Conservation (phyloP, 2,113 vertebrate genomes). For the Callionymus lyra region DNA sequence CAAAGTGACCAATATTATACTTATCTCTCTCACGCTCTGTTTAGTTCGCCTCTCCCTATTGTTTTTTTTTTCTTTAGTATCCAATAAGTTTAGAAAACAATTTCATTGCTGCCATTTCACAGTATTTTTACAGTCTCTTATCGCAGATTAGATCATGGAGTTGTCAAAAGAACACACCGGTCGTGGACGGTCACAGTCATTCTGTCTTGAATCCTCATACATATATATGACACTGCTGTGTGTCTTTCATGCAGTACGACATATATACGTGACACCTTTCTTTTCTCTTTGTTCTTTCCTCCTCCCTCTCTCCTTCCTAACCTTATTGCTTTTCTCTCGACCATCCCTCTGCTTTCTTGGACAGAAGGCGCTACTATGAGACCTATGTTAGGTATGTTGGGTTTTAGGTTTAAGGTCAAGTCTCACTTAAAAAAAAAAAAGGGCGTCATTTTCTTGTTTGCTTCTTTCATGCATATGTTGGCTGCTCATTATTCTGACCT, state of each 20-base stretch:
- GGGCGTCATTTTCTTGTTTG: constrained; percentile 7
- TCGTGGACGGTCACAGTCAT: constrained; percentile 15
- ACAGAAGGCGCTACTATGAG: constrained; percentile 98
- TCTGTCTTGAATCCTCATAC: constrained; percentile 24
- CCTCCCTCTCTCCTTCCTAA: constrained; percentile 56
- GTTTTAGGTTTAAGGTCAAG: constrained; percentile 46
- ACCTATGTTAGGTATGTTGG: constrained; percentile 91
- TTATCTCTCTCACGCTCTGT: constrained; percentile 17
- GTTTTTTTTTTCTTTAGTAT: constrained; percentile 12
- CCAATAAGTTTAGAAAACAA: constrained; percentile 24
- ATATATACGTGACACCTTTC: constrained; percentile 34
- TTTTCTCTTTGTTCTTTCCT: constrained; percentile 33
- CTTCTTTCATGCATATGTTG: constrained; percentile 29
- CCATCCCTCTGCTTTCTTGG: constrained; percentile 74
- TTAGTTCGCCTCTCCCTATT: constrained; percentile 15
- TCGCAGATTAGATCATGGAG: constrained; percentile 27
- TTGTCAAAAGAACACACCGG: constrained; percentile 19
- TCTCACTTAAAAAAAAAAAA: constrained; percentile 17
- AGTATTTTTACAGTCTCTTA: constrained; percentile 24
- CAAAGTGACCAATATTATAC: constrained; percentile 12
- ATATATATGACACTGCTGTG: constrained; percentile 59
- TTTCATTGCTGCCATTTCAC: constrained; percentile 33
- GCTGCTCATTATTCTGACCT: constrained; percentile 15
- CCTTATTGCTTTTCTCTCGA: constrained; percentile 66
- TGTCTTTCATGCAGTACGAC: constrained; percentile 58